These are phyloP conservation scores for Drosophila merina DNA, from an alignment of 2,888 invertebrate genomes.

Conservation along the genomic window DNA sequence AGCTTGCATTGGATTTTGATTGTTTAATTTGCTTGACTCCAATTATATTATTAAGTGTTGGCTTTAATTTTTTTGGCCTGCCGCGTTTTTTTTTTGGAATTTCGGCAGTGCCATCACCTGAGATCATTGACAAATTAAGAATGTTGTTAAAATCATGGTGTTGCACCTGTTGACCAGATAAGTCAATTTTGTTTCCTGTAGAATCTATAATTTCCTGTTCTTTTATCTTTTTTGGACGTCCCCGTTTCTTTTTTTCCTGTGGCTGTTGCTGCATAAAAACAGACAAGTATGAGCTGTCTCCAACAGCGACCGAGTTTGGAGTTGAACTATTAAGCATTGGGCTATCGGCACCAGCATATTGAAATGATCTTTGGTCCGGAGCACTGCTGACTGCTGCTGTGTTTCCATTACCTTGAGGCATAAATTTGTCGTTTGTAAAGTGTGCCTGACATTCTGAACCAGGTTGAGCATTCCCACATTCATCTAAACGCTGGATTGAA, in stretches of 20 bases:
- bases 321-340: constrained; percentile 18
- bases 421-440: constrained; percentile 34
- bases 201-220: constrained; percentile 85
- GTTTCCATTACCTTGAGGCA: constrained; percentile 32
- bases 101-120: constrained; percentile 67
- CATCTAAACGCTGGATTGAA: constrained; percentile 6
- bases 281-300: constrained; percentile 50
- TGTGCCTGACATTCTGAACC: constrained; percentile 33
- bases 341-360: constrained; percentile 43
- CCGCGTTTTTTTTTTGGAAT: constrained; percentile 94
- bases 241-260: constrained; percentile 94
- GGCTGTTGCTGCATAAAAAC: constrained; percentile 54
- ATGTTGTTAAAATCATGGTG: constrained; percentile 83
- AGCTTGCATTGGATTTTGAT: constrained; percentile 5
- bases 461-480: constrained; percentile 23
- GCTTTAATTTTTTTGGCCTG: constrained; percentile 93
- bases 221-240: constrained; percentile 91
- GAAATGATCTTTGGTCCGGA: constrained; percentile 26
- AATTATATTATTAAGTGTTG: constrained; percentile 71
- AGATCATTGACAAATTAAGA: constrained; percentile 76
- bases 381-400: constrained; percentile 11
- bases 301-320: not conserved
- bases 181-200: constrained; percentile 83
- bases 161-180: constrained; percentile 80
- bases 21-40: constrained; percentile 48